Base-by-base conservation (phyloP, 1,140 invertebrate species). In the Berghia stephanieae region DNA sequence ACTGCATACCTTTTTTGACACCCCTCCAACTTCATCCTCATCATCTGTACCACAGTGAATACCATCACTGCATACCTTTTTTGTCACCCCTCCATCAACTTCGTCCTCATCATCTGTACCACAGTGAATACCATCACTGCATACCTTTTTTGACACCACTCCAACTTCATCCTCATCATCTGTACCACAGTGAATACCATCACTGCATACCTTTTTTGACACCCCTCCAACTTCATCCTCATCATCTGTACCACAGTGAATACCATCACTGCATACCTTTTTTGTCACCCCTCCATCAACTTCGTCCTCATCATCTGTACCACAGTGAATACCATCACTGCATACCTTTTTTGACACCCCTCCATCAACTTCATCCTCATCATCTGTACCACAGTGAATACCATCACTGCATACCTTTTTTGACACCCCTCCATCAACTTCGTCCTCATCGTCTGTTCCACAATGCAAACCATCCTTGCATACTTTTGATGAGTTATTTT, bases 211-310 rank as follows among this genome's bases (percentile, higher is more conserved):
- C 38, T 49, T 40, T 46, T 43, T 6, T n/a, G 55, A 8, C 34
- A 27, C 27, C 42, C 13, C n/a, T 24, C 16, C 10, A 44, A 24
- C 66, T 49, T 77, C 76, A 42, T 78, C 77, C 55, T 81, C 80
- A 79, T 81, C 80, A 73, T 81, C 80, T 40, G 77, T 79, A 6
- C 77, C 80, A 77, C 80, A 81, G 55, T 79, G 77, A 60, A 79
- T 77, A 42, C 80, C 80, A 77, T 81, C 80, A 70, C 60, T 55
- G 77, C 80, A 81, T 8, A 69, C 70, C 63, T 75, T 75, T 38
- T 78, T 78, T 40, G 27, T 36, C 52, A 68, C n/a, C 8, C 21
- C 18, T 46, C n/a, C 24, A 5, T 49, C 31, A 27, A 31, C 43
- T 27, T 78, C 6, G 24, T 72, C 55, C 36, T 79, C 78, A 75